Evolutionary conservation across 2,888 invertebrate genomes (phyloP).

Genomic region (Epicampocera succincta): DNA sequence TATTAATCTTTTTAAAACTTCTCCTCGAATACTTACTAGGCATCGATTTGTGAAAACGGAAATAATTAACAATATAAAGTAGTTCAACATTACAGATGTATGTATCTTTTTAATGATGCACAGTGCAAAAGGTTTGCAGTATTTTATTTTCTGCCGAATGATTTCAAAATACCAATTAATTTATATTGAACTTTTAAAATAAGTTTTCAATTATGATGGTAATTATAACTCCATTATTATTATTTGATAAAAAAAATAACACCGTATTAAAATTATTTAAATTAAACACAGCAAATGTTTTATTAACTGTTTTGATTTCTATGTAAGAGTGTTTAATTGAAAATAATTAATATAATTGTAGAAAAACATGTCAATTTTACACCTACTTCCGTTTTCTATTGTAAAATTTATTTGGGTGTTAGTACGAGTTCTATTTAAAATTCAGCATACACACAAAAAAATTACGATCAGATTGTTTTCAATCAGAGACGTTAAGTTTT

Average conservation of each 20-base stretch:
- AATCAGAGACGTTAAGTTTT: no score
- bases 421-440: no score
- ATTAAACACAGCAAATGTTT: neutral
- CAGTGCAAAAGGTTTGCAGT: neutral
- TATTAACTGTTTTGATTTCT: slow-evolving; percentile 31
- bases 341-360: slow-evolving; percentile 44
- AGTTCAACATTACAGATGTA: slow-evolving; percentile 18
- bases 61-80: slow-evolving; percentile 7
- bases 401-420: neutral
- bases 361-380: slow-evolving; percentile 51
- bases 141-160: slow-evolving; percentile 10
- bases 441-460: no score
- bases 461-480: no score
- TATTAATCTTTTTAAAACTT: neutral
- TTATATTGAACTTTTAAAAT: slow-evolving; percentile 30
- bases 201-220: slow-evolving; percentile 18
- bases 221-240: slow-evolving; percentile 45
- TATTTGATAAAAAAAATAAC: slow-evolving; percentile 38
- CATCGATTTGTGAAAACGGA: neutral
- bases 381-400: slow-evolving; percentile 36
- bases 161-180: slow-evolving; percentile 34
- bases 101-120: neutral
- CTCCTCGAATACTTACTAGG: slow-evolving; percentile 13
- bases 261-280: neutral
- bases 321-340: slow-evolving; percentile 6